Base-by-base conservation (phyloP, 2,113 vertebrate genomes). In the Serinus canaria region DNA sequence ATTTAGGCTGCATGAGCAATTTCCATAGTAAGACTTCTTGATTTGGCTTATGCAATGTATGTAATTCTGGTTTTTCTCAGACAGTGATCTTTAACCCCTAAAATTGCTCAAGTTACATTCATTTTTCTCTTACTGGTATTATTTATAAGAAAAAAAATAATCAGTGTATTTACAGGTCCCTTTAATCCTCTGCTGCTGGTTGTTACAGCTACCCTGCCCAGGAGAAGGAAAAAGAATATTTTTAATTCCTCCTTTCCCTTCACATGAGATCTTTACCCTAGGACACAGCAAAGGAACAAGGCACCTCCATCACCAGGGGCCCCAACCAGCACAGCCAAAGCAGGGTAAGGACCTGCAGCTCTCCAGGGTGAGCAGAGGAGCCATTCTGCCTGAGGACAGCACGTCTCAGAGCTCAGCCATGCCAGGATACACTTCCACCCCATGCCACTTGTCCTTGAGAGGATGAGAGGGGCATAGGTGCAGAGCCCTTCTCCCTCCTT, bases 1-100 rank as follows among this genome's bases (percentile, higher is more conserved):
- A 87, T 41, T 41, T 47, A 74, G 20, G 59, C 50, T 85, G n/a
- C 49, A 37, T 27, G 33, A 8, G 55, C 52, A 75, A 83, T 72
- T 92, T 85, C 83, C 70, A 67, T 39, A 74, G 41, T 58, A 76
- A 35, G 88, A 79, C 49, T 82, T 76, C 77, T 59, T 62, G 53
- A 55, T 44, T 21, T 87, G 56, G 35, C 58, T 63, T 15, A 82
- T 16, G 47, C 30, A 69, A 44, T 31, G 31, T 4, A 72, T 13
- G 9, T 5, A 66, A 37, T n/a, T 44, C 52, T 46, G 13, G 33
- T 60, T 74, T 72, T 78, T 44, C 79, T 81, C 39, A 72, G 27
- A 59, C 8, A 15, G 39, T 21, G 11, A 73, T 33, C 53, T 75
- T 70, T 55, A 63, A 46, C 41, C 30, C 49, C 1, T 39, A 43